These are phyloP conservation scores for Bergia puertoricense DNA, from an alignment of 92 coral and sea anemone genomes.

Conservation along the genomic window DNA sequence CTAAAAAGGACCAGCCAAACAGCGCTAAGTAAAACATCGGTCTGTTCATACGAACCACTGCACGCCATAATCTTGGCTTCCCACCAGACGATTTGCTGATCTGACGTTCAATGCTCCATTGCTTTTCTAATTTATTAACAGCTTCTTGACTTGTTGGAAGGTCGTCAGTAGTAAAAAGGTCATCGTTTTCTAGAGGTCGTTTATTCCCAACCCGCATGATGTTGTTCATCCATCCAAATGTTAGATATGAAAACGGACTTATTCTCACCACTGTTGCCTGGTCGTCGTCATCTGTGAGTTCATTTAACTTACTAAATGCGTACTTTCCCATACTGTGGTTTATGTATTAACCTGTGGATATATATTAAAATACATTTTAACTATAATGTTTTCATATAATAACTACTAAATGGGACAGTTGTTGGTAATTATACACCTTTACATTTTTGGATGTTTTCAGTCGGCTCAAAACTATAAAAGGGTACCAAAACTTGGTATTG, in stretches of 20 bases:
- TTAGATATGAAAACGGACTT: background rate
- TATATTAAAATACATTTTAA: too few relatives aligned
- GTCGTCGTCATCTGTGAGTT: background rate
- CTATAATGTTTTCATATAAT: too few relatives aligned
- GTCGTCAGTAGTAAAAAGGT: background rate
- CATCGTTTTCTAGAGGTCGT: background rate
- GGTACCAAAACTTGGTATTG: too few relatives aligned
- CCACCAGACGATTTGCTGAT: background rate
- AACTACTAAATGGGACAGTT: too few relatives aligned
- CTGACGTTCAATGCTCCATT: background rate
- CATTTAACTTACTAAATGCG: background rate
- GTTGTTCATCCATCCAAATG: background rate
- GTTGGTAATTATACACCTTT: too few relatives aligned
- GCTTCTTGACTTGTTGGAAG: background rate
- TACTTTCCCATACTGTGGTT: background rate
- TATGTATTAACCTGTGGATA: too few relatives aligned
- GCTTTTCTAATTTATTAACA: background rate
- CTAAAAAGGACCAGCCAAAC: background rate
- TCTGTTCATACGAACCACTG: background rate
- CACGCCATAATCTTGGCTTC: slow-evolving; percentile 7
- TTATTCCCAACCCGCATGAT: background rate
- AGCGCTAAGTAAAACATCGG: background rate
- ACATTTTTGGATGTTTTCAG: too few relatives aligned
- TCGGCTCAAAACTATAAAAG: too few relatives aligned
- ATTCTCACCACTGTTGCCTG: background rate